Percentiles rank a stretch among this genome's conserved stretches.
Evolutionary conservation across 23 tunicate genomes (phyloP).

Genomic region (Corella eumyota): DNA sequence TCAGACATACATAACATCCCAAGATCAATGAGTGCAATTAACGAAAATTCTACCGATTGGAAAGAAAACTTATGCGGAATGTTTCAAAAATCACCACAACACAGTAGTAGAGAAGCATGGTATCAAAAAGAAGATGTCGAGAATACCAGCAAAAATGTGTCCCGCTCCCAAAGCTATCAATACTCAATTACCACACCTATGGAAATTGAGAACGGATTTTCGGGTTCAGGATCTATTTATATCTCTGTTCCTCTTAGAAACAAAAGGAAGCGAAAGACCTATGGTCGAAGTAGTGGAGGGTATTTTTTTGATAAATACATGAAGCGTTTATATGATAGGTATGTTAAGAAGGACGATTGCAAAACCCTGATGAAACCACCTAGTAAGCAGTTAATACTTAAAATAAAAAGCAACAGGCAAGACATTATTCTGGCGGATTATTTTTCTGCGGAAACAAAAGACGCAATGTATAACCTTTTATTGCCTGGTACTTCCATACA

Average conservation of each 20-base stretch:
- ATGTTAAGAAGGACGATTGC: slow-evolving; percentile 1
- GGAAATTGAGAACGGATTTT: no score
- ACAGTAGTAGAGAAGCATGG: background rate
- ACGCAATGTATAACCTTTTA: slow-evolving; percentile 56
- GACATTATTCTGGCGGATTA: slow-evolving; percentile 31
- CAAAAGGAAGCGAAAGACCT: slow-evolving; percentile 30
- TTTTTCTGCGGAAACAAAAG: slow-evolving; percentile 1
- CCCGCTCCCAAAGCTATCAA: slow-evolving; percentile 20
- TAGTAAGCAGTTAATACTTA: slow-evolving; percentile 1
- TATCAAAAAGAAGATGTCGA: background rate
- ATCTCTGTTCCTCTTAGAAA: slow-evolving; percentile 63
- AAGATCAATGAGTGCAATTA: slow-evolving; percentile 27
- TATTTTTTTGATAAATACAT: slow-evolving; percentile 91
- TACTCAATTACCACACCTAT: background rate
- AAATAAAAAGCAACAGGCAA: slow-evolving; percentile 49
- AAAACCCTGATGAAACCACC: no score
- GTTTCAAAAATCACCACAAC: background rate
- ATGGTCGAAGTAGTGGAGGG: slow-evolving; percentile 73
- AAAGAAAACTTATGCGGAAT: slow-evolving; percentile 50
- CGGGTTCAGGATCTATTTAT: slow-evolving; percentile 13
- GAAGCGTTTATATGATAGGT: slow-evolving; percentile 60
- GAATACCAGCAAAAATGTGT: background rate
- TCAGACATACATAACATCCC: slow-evolving; percentile 1
- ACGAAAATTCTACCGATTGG: slow-evolving; percentile 35
- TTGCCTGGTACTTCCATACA: slow-evolving; percentile 57